These are phyloP conservation scores for Otis tarda DNA, from an alignment of 2,113 vertebrate species.

Conservation along the genomic window DNA sequence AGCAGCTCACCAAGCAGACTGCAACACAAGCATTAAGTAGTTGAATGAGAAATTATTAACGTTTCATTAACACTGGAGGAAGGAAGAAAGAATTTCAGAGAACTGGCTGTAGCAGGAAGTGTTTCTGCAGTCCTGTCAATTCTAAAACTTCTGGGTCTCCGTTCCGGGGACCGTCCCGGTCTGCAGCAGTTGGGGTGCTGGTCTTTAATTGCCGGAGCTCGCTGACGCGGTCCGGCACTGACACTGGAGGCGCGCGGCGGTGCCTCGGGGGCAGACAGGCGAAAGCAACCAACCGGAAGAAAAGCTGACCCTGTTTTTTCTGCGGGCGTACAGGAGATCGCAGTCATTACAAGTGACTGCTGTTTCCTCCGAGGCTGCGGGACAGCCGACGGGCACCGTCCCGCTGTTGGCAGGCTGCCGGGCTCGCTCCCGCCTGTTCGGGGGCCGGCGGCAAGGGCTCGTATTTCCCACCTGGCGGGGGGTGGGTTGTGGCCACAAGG, in stretches of 20 bases:
- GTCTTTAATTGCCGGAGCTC: no score
- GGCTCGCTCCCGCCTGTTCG: no score
- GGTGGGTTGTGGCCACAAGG: not conserved
- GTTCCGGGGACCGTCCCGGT: no score
- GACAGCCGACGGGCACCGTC: no score
- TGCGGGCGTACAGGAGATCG: not conserved
- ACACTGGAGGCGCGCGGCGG: fast-evolving
- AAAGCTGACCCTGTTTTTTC: not conserved
- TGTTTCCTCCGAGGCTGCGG: not conserved
- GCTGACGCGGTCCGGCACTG: fast-evolving
- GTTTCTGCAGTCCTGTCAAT: no score
- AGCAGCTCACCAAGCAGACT: not conserved
- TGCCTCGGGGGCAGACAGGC: not conserved
- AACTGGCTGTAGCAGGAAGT: not conserved
- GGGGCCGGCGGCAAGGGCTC: no score
- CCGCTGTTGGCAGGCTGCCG: fast-evolving
- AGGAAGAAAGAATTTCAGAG: not conserved
- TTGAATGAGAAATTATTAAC: not conserved
- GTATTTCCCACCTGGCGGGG: fast-evolving
- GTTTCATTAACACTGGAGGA: not conserved
- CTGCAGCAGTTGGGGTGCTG: not conserved
- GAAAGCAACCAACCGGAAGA: not conserved
- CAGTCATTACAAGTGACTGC: not conserved
- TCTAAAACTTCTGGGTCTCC: not conserved
- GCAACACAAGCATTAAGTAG: not conserved